A percentile compares a stretch with the other conserved stretches of the same genome.
Evolutionary conservation across 2,113 vertebrate species (phyloP).

Genomic region (Mixornis gularis): DNA sequence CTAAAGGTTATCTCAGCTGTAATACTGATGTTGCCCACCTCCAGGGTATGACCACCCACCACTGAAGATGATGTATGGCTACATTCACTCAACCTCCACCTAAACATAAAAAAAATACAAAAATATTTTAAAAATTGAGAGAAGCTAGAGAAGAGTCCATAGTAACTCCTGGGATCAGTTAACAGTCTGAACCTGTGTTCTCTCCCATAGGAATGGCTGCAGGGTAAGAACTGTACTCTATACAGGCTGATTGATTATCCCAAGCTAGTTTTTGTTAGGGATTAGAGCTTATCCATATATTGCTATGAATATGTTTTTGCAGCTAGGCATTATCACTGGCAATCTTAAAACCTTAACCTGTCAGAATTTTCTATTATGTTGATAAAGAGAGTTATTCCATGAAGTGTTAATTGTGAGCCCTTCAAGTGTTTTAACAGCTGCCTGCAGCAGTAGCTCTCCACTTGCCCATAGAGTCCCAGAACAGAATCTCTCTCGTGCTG

Average conservation of each 20-base stretch:
- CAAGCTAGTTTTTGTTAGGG: neutral
- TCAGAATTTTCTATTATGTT: neutral
- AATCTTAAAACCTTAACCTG: neutral
- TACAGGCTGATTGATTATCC: neutral
- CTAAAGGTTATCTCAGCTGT: neutral
- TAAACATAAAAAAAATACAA: neutral
- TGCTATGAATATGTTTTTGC: neutral
- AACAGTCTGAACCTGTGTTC: neutral
- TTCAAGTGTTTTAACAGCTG: neutral
- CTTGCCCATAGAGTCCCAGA: neutral
- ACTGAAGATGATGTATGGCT: neutral
- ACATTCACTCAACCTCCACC: neutral
- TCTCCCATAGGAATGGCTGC: neutral
- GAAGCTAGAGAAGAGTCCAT: neutral
- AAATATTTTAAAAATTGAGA: neutral
- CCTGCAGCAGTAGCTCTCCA: neutral
- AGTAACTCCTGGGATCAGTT: neutral
- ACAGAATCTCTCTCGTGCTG: rapidly evolving
- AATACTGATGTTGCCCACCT: neutral
- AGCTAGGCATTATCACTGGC: neutral
- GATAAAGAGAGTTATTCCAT: neutral
- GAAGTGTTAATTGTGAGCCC: neutral
- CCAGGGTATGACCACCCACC: neutral
- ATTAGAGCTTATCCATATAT: rapidly evolving
- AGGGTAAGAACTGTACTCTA: neutral